Evolutionary conservation across 2,797 vertebrate species (phyloP).

Genomic region (Ibycter americanus): DNA sequence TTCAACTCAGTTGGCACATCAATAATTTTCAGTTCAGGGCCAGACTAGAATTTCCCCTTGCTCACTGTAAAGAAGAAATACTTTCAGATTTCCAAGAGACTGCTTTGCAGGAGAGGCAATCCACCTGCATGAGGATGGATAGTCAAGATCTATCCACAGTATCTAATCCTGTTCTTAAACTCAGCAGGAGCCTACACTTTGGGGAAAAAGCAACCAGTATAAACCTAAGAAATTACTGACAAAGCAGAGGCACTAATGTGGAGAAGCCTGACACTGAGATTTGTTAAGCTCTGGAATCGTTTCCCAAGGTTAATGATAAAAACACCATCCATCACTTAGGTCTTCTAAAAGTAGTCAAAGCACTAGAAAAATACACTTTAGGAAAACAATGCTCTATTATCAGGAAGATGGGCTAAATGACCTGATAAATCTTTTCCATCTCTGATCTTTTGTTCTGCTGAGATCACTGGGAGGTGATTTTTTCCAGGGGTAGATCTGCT

Average conservation of each 20-base stretch:
- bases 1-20: not conserved
- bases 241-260: not conserved
- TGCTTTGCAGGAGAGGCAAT: not conserved
- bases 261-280: slow-evolving; percentile 16
- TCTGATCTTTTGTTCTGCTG: not conserved
- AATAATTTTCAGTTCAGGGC: not conserved
- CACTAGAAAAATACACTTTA: not conserved
- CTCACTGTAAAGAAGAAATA: not conserved
- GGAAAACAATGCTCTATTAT: slow-evolving; percentile 34
- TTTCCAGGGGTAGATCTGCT: not conserved
- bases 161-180: not conserved
- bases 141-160: not conserved
- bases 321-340: slow-evolving; percentile 45
- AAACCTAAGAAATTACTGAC: slow-evolving; percentile 16
- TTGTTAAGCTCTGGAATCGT: not conserved
- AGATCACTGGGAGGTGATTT: not conserved
- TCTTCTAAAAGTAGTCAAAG: slow-evolving; percentile 20
- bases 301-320: slow-evolving; percentile 62
- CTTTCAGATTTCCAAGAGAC: not conserved
- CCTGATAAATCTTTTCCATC: slow-evolving; percentile 16
- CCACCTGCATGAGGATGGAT: not conserved
- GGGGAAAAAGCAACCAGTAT: not conserved
- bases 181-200: not conserved
- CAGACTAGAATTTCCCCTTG: not conserved
- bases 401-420: not conserved